These are phyloP conservation scores for Pteruthius melanotis DNA, from an alignment of 2,113 vertebrate genomes.

Conservation along the genomic window DNA sequence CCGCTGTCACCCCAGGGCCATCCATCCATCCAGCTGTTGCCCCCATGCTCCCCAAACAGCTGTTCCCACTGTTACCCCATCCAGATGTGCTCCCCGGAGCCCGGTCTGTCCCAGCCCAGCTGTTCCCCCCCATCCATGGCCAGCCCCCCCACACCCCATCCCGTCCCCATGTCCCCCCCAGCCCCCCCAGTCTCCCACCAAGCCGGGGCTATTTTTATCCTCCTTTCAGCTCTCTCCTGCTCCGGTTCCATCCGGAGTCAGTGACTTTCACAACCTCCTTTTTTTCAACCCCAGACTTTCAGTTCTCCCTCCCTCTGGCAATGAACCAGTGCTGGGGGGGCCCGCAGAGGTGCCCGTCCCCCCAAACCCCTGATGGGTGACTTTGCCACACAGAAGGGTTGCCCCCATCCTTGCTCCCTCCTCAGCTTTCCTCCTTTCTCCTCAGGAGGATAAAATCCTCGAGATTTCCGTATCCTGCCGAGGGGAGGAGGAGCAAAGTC, in stretches of 20 bases:
- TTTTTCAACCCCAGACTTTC: not conserved
- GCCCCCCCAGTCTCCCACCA: not conserved
- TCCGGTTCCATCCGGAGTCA: not conserved
- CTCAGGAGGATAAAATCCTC: not conserved
- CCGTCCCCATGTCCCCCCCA: not conserved
- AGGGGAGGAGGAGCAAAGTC: not conserved
- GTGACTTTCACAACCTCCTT: not conserved
- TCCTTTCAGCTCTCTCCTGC: not conserved
- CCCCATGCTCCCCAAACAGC: not conserved
- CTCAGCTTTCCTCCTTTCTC: not conserved
- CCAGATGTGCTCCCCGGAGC: not conserved
- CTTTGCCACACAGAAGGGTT: not conserved
- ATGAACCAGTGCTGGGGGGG: rapidly evolving
- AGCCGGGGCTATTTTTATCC: not conserved
- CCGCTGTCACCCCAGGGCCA: not conserved
- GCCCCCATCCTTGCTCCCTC: not conserved
- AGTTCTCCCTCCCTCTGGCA: not conserved
- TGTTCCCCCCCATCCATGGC: not conserved
- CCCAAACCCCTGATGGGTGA: rapidly evolving
- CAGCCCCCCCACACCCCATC: not conserved
- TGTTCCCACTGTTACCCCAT: not conserved
- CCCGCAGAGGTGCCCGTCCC: not conserved
- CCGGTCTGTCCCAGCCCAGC: not conserved
- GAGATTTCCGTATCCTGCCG: not conserved
- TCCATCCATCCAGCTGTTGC: not conserved